Evolutionary conservation across 1,140 invertebrate genomes (phyloP), one percentile per base, ranked within the genome.

Genomic region (Calliopsis andreniformis): DNA sequence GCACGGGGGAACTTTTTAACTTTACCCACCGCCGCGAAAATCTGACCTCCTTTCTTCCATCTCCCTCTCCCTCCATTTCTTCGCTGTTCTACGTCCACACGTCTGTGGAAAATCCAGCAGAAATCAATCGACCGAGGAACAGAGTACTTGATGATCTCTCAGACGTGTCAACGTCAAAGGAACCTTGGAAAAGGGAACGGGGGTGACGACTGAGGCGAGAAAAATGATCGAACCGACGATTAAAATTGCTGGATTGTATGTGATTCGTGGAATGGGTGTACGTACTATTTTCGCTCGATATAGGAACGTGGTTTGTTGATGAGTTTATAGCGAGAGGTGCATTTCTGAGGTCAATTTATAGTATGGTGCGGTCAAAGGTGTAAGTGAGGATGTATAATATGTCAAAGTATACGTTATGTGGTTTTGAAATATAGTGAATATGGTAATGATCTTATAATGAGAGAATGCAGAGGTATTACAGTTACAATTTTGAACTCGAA

Each of bases 91-190:
- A 18, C 25, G 32, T 69, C 18, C 16, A 45, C 62, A 45, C 42
- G 51, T 30, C 2, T 20, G 30, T 28, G 45, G 61, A 45, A 78
- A 76, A 82, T 70, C 61, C 35, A 67, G 12, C 35, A 47, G 77
- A 79, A 80, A 80, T 83, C 82, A 80, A 84, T 83, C 67, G 80
- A 12, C 1, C 12, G 23, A 8, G 35, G 68, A 61, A 35, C 14
- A 42, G 32, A 62, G 42, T 32, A 59, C 25, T 55, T 81, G 56
- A 8, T 47, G 53, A 66, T 56, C 28, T 28, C 20, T 20, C 35
- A 28, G 55, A 75, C 75, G 45, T 42, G 28, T 66, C 70, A 51
- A 51, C 30, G 30, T 32, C 45, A n/a, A 58, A 25, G 1, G 70
- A 56, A 55, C 53, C 45, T 28, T n/a, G 18, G 45, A 18, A 45